These are phyloP conservation scores for Candoia aspera DNA, from an alignment of 2,113 vertebrate genomes.

Conservation along the genomic window DNA sequence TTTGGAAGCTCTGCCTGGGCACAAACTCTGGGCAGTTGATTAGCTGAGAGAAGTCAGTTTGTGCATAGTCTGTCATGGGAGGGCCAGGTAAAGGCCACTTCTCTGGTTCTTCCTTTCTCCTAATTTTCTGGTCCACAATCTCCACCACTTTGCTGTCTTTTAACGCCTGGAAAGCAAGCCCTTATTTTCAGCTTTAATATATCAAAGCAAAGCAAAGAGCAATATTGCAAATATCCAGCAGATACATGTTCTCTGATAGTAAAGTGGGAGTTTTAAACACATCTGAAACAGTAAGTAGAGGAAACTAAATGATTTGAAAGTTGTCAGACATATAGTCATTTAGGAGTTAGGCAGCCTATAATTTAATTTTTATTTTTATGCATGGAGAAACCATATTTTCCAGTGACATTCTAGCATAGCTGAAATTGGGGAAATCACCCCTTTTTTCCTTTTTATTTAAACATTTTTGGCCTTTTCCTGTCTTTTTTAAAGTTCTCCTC, in stretches of 20 bases:
- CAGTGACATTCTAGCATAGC: background rate
- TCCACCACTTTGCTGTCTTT: slow-evolving; percentile 97
- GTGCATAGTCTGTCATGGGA: slow-evolving; percentile 81
- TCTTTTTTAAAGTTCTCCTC: background rate
- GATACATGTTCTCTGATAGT: background rate
- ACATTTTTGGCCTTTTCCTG: background rate
- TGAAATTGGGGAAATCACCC: background rate
- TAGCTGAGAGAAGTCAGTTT: slow-evolving; percentile 94
- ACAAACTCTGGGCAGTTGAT: slow-evolving; percentile 97
- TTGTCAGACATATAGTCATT: background rate
- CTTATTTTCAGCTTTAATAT: fast-evolving
- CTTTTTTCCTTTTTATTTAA: background rate
- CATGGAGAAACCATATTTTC: background rate
- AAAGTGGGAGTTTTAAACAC: background rate
- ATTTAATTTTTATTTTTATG: background rate
- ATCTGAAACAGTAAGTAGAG: background rate
- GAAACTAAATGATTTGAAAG: background rate
- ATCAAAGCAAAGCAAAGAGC: fast-evolving
- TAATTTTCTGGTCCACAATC: slow-evolving; percentile 92
- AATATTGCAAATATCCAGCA: background rate
- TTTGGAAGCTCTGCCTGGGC: slow-evolving; percentile 85
- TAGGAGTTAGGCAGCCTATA: background rate
- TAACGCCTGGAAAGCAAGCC: slow-evolving; percentile 76
- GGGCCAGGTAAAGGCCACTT: slow-evolving; percentile 94
- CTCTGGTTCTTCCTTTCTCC: slow-evolving; percentile 90